Base-by-base conservation (phyloP, 2,888 invertebrate genomes). In the Pammene aurita region DNA sequence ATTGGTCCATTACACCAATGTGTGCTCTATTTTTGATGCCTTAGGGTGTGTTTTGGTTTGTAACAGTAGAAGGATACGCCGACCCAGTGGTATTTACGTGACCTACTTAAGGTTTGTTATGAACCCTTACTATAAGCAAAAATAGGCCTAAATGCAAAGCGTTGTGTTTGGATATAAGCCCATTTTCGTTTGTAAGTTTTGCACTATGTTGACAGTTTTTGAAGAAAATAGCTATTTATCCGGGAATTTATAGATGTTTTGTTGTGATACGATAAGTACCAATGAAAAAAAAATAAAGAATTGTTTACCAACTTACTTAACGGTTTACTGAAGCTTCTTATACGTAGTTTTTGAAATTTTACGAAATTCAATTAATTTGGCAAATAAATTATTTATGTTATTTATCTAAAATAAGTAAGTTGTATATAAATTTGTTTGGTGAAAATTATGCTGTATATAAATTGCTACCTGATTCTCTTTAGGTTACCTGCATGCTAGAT, bases 61-160 rank as follows among this genome's bases (percentile, higher is more conserved):
- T 56, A 14, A 1, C 7, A 7, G 56, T 66, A 66, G 46, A 18
- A 66, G 66, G 68, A 65, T 56, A 56, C 55, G 16, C 50, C 73
- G 81, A 78, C 80, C 80, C 71, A 79, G 75, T 83, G 81, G 77
- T 81, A 81, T 83, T 84, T 82, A 72, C 73, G 72, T 80, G 81
- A 82, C 81, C 83, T 72, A 80, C 58, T 72, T 79, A 71, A 66
- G 66, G 66, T 67, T 38, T 48, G 50, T 57, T 52, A 62, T 62
- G 41, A 26, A 52, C 50, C 38, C n/a, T 48, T 16, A 7, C 11
- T 41, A 0, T n/a, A 6, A 18, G 38, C 34, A 14, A 18, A 41
- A 41, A 52, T 50, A n/a, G 52, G 9, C 41, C 41, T 52, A 41
- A 35, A 6, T n/a, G 18, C 9, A 18, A 18, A 9, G 11, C 0